These are phyloP conservation scores for Leistus spinibarbis DNA, from an alignment of 2,888 invertebrate species.

Conservation along the genomic window DNA sequence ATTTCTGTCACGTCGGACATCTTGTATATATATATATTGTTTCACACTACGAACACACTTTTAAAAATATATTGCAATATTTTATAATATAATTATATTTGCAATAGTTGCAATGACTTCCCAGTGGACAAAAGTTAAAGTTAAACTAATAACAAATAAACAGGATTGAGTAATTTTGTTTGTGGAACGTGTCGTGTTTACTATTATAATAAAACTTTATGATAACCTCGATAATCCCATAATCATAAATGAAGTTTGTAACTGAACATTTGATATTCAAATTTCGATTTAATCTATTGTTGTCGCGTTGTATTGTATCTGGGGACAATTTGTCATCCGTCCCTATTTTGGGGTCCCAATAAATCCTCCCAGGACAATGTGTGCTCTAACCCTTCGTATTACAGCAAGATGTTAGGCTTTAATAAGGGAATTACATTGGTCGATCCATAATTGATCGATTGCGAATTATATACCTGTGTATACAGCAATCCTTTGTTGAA, in stretches of 20 bases:
- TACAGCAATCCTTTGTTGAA: no score
- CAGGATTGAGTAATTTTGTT: no score
- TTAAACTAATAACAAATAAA: no score
- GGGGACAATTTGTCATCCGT: neutral
- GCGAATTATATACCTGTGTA: neutral
- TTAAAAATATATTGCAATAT: no score
- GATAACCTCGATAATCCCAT: neutral
- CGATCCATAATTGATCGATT: neutral
- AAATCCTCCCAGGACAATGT: neutral
- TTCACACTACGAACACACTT: no score
- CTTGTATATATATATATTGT: neutral
- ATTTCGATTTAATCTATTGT: neutral
- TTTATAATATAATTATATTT: no score
- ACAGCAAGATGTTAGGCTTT: neutral
- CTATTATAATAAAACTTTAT: no score
- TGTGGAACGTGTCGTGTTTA: no score
- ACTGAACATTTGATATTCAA: neutral
- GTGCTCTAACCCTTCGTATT: neutral
- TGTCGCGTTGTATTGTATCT: neutral
- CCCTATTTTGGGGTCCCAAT: neutral
- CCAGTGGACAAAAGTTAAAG: no score
- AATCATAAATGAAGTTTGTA: neutral
- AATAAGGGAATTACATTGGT: no score
- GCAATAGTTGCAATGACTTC: no score
- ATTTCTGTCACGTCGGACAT: neutral